These are phyloP conservation scores for Drosophila tani DNA, from an alignment of 1,140 invertebrate genomes.

Conservation along the genomic window DNA sequence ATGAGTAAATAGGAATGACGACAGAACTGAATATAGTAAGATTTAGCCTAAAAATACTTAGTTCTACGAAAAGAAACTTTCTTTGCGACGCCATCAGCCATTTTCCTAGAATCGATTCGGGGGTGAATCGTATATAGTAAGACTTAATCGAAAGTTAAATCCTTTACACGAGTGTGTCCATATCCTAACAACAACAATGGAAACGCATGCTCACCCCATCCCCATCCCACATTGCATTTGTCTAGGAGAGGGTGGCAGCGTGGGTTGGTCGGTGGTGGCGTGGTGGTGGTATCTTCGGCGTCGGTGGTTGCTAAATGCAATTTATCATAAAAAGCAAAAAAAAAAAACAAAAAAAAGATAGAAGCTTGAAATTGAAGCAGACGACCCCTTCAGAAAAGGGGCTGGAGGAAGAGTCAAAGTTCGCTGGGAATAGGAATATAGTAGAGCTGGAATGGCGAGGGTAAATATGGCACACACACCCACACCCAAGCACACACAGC, in stretches of 20 bases:
- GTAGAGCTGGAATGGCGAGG: constrained; percentile 38
- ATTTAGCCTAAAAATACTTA: not conserved
- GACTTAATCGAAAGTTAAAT: constrained; percentile 57
- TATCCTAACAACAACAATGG: constrained; percentile 69
- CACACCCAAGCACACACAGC: constrained; percentile 41
- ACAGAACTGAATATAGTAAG: no score
- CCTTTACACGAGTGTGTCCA: constrained; percentile 65
- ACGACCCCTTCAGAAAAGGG: constrained; percentile 25
- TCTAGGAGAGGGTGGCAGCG: constrained; percentile 57
- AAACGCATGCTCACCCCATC: constrained; percentile 55
- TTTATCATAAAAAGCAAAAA: constrained; percentile 71
- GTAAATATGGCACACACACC: constrained; percentile 73
- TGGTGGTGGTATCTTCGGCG: constrained; percentile 47
- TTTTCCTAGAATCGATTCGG: constrained; percentile 37
- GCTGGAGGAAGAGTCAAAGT: constrained; percentile 65
- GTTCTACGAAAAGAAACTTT: not conserved
- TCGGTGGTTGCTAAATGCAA: constrained; percentile 81
- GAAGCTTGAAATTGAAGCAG: constrained; percentile 80
- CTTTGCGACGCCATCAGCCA: constrained; percentile 28
- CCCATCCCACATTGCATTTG: constrained; percentile 13
- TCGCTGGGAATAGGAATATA: constrained; percentile 33
- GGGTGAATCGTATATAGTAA: constrained; percentile 35
- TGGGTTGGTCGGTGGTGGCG: constrained; percentile 41
- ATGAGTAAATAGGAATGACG: no score
- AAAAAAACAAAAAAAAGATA: constrained; percentile 61